These are phyloP conservation scores for Busseola fusca DNA, from an alignment of 2,888 invertebrate genomes.

Conservation along the genomic window DNA sequence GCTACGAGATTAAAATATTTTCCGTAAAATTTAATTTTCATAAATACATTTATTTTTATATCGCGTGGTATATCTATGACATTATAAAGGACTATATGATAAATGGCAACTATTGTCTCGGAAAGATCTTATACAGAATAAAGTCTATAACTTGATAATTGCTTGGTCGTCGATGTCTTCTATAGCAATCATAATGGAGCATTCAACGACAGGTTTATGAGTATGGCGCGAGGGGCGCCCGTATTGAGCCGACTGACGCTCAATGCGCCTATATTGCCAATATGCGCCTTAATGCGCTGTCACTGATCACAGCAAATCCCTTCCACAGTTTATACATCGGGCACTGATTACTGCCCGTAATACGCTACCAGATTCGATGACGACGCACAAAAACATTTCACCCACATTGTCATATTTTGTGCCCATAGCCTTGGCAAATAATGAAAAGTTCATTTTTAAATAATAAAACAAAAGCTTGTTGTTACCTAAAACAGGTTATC, in stretches of 20 bases:
- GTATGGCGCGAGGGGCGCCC: constrained; percentile 33
- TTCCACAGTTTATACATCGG: constrained; percentile 47
- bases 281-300: constrained; percentile 58
- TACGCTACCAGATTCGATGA: constrained; percentile 49
- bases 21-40: background rate
- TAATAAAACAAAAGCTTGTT: constrained; percentile 12
- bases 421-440: constrained; percentile 18
- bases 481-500: constrained; percentile 3
- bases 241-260: constrained; percentile 52
- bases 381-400: constrained; percentile 44
- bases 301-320: constrained; percentile 57
- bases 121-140: constrained; percentile 1
- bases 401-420: constrained; percentile 30
- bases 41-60: background rate
- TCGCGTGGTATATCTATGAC: background rate
- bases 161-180: constrained; percentile 28
- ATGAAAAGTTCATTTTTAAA: constrained; percentile 25
- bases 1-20: background rate
- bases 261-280: constrained; percentile 58
- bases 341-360: constrained; percentile 49
- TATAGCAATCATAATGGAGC: constrained; percentile 44
- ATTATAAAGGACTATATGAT: background rate
- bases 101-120: constrained; percentile 9
- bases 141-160: constrained; percentile 30
- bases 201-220: constrained; percentile 55